These are phyloP conservation scores for Euspilapteryx auroguttella DNA, from an alignment of 2,888 invertebrate genomes.

Conservation along the genomic window DNA sequence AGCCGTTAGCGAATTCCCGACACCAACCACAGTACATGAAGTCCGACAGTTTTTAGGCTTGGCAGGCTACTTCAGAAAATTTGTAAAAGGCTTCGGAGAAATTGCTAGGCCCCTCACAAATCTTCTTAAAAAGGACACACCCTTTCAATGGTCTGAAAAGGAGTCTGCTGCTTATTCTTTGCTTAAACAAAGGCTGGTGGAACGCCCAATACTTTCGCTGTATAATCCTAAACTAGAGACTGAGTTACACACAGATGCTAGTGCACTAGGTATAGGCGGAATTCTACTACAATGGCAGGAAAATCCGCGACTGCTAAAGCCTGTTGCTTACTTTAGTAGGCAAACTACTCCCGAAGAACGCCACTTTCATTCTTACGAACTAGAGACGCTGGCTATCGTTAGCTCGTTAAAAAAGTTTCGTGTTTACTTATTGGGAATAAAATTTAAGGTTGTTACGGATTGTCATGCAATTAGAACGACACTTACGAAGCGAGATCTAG, in stretches of 20 bases:
- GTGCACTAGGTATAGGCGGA: background rate
- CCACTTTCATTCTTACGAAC: slow-evolving; percentile 18
- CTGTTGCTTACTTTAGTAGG: slow-evolving; percentile 16
- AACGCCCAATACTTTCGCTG: slow-evolving; percentile 7
- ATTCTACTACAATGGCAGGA: slow-evolving; percentile 5
- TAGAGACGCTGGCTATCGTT: slow-evolving; percentile 21
- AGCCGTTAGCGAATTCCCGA: slow-evolving; percentile 7
- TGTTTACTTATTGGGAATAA: slow-evolving; percentile 14
- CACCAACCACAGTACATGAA: slow-evolving; percentile 10
- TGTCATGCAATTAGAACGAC: slow-evolving; percentile 8
- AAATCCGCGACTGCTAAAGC: slow-evolving; percentile 10
- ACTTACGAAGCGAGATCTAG: slow-evolving; percentile 13
- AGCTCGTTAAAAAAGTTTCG: slow-evolving; percentile 17
- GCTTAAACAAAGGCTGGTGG: slow-evolving; percentile 1
- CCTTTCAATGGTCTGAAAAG: slow-evolving; percentile 8
- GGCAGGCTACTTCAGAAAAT: slow-evolving; percentile 12
- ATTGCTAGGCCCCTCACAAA: slow-evolving; percentile 11
- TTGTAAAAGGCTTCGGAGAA: slow-evolving; percentile 10
- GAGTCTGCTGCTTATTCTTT: slow-evolving; percentile 1
- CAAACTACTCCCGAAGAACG: slow-evolving; percentile 14
- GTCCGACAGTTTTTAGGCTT: slow-evolving; percentile 14
- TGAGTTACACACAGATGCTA: slow-evolving; percentile 17
- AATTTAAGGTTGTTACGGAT: slow-evolving; percentile 16
- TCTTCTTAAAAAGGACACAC: slow-evolving; percentile 8
- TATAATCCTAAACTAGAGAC: slow-evolving; percentile 10